phyloP scores from a whole-genome alignment of 2,888 invertebrate genomes.

The Macrophya alboannulata region DNA sequence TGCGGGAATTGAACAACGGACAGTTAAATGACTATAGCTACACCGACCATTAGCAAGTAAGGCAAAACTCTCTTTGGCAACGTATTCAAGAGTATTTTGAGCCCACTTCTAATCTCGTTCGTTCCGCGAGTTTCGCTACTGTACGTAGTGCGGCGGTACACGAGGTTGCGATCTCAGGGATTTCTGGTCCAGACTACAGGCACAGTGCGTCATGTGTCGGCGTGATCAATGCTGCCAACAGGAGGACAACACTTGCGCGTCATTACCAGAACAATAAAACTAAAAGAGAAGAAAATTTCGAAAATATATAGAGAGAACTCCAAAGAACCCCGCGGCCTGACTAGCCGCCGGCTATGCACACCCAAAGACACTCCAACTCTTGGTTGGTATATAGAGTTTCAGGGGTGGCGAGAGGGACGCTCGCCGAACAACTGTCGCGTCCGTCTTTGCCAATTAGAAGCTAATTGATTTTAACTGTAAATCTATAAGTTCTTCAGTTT shows the following conservation, averaged over 20 bases:
- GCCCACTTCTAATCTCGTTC: constrained; percentile 53
- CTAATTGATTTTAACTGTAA: constrained; percentile 59
- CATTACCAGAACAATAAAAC: constrained; percentile 53
- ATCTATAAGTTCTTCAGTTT: constrained; percentile 54
- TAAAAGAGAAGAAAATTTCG: neutral
- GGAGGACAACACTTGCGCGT: constrained; percentile 49
- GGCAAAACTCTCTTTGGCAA: constrained; percentile 23
- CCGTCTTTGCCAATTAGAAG: constrained; percentile 56
- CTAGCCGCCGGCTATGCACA: neutral
- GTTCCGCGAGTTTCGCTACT: constrained; percentile 43
- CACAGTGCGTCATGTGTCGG: constrained; percentile 35
- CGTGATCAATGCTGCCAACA: constrained; percentile 57
- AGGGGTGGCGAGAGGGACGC: too few species aligned
- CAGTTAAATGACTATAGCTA: constrained; percentile 17
- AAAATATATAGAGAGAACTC: neutral
- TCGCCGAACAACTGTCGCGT: constrained; percentile 36
- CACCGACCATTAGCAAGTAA: constrained; percentile 33
- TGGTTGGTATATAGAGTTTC: neutral
- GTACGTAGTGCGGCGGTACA: neutral
- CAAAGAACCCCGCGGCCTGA: neutral
- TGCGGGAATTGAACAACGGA: constrained; percentile 9
- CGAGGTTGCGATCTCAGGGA: neutral
- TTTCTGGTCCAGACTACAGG: neutral
- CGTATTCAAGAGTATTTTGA: constrained; percentile 23
- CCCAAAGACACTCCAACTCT: constrained; percentile 39